phyloP scores from a whole-genome alignment of 1,140 invertebrate genomes.

The Drosophila prosaltans region DNA sequence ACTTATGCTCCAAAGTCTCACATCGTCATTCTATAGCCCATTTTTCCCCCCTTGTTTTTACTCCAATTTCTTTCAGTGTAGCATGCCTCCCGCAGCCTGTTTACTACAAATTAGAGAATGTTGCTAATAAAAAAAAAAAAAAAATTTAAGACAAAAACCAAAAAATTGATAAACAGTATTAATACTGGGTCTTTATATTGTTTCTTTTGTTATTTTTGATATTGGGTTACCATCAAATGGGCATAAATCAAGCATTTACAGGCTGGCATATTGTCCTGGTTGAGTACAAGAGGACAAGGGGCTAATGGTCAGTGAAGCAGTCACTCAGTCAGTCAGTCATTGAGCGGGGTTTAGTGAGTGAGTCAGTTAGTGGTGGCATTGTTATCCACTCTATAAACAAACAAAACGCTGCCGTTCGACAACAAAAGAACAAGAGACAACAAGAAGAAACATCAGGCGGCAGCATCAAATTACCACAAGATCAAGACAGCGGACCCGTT shows the following conservation, averaged over 20 bases:
- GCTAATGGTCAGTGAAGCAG: constrained; percentile 51
- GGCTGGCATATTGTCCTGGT: constrained; percentile 40
- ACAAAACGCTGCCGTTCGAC: constrained; percentile 59
- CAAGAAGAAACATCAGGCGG: constrained; percentile 26
- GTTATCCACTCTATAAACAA: constrained; percentile 64
- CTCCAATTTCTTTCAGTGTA: not conserved
- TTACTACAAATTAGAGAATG: constrained; percentile 45
- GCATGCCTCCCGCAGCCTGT: not conserved
- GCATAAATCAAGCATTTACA: constrained; percentile 68
- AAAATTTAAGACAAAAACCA: too few relatives aligned
- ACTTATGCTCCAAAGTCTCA: too few relatives aligned
- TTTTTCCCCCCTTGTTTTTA: too few relatives aligned
- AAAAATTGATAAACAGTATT: constrained; percentile 22
- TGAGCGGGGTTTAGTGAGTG: not conserved
- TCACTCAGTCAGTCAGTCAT: constrained; percentile 6
- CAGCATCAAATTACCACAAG: constrained; percentile 68
- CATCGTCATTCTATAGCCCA: too few relatives aligned
- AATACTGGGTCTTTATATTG: constrained; percentile 7
- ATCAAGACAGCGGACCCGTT: constrained; percentile 31
- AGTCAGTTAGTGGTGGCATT: constrained; percentile 34
- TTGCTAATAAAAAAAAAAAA: constrained; percentile 43
- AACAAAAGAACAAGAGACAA: constrained; percentile 39
- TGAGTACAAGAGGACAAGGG: not conserved
- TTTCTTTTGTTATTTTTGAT: constrained; percentile 10
- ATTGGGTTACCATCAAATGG: constrained; percentile 52